A percentile compares a stretch with the other conserved stretches of the same genome.
These are phyloP conservation scores for Typhlichthys eigenmanni DNA, from an alignment of 2,797 vertebrate species.

Conservation along the genomic window DNA sequence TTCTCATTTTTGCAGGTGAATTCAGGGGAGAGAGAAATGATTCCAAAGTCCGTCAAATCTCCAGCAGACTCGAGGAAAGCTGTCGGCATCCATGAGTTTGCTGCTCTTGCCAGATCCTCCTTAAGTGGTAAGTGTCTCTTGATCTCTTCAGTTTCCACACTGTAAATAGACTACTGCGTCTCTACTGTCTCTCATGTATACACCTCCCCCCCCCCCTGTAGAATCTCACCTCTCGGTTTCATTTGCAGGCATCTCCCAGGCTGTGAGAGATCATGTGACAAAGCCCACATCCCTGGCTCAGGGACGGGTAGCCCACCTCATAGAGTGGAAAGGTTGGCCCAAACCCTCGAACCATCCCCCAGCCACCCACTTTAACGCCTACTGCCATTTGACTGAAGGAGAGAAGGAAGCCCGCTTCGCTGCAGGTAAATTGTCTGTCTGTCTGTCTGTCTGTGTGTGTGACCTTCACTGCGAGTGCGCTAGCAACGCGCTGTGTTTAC, in stretches of 20 bases:
- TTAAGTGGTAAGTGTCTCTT: constrained; percentile 82
- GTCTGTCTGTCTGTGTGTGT: neutral
- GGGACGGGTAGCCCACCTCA: constrained; percentile 95
- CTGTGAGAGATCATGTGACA: constrained; percentile 95
- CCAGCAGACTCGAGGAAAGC: constrained; percentile 82
- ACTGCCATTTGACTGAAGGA: constrained; percentile 92
- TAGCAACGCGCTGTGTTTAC: neutral
- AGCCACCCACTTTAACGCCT: constrained; percentile 89
- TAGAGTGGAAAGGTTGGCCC: constrained; percentile 98
- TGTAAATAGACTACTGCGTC: neutral
- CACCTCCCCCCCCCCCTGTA: too few relatives aligned
- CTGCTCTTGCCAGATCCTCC: constrained; percentile 94
- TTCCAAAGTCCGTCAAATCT: constrained; percentile 90
- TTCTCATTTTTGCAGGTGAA: constrained; percentile 82
- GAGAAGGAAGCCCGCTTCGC: constrained; percentile 98
- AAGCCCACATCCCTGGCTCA: constrained; percentile 98
- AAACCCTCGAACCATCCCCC: constrained; percentile 84
- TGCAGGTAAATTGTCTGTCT: constrained; percentile 77
- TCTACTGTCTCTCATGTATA: neutral
- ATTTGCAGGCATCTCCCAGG: constrained; percentile 91
- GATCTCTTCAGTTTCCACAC: neutral
- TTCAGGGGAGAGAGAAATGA: constrained; percentile 96
- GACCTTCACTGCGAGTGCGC: constrained; percentile 2
- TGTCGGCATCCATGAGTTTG: constrained; percentile 96
- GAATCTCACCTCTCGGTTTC: neutral